A percentile compares a stretch with the other conserved stretches of the same genome.
Evolutionary conservation across 2,797 vertebrate species (phyloP).

Genomic region (Halcyon smyrnensis): DNA sequence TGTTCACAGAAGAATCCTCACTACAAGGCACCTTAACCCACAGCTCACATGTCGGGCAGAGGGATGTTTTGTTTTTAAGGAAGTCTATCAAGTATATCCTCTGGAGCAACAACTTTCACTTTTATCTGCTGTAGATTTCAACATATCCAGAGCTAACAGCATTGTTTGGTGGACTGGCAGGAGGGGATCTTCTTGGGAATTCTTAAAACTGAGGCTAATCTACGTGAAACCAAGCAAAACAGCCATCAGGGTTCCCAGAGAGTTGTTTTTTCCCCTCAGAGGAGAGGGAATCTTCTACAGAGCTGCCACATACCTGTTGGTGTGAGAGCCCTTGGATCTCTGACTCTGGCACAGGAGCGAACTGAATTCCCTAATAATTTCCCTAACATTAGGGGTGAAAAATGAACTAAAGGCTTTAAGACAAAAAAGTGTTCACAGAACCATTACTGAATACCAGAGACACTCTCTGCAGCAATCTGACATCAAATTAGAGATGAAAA

Average conservation of each 20-base stretch:
- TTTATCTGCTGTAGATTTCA: background rate
- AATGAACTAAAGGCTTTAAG: background rate
- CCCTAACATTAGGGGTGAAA: background rate
- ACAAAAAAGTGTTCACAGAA: background rate
- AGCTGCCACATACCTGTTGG: background rate
- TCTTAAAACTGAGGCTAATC: background rate
- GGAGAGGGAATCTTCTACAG: background rate
- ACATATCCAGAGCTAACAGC: background rate
- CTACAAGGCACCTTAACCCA: background rate
- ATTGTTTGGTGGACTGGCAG: background rate
- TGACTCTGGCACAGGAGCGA: background rate
- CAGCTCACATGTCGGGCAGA: background rate
- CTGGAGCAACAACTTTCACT: background rate
- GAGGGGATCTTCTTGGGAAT: background rate
- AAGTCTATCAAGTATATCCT: background rate
- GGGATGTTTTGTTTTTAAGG: background rate
- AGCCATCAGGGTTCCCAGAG: background rate
- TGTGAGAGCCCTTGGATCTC: background rate
- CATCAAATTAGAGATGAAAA: background rate
- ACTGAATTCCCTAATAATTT: background rate
- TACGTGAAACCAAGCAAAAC: background rate
- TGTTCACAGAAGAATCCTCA: background rate
- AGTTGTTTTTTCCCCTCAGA: background rate
- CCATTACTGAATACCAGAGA: background rate
- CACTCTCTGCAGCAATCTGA: background rate